Conservation (phyloP, 2,797 vertebrate genomes). For the Knipowitschia caucasica region DNA sequence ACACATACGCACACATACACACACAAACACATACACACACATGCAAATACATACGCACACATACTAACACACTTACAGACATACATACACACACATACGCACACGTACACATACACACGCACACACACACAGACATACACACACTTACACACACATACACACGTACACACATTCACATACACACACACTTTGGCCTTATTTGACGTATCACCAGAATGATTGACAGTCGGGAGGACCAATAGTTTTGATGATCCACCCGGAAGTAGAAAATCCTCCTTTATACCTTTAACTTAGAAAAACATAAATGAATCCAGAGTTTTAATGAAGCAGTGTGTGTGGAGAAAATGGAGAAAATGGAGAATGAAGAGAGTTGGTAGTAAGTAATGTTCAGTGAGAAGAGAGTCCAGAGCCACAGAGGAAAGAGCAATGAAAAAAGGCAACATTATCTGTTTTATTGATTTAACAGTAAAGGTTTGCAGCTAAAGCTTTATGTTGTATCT, state of each 20-base stretch:
- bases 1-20: no score
- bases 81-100: constrained; percentile 12
- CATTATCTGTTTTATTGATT: constrained; percentile 85
- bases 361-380: no score
- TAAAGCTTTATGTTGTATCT: constrained; percentile 80
- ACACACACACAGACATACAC: no score
- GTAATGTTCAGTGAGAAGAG: constrained; percentile 40
- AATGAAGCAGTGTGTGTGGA: constrained; percentile 30
- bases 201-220: no score
- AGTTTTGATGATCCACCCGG: no score
- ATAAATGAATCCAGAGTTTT: no score
- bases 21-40: constrained; percentile 2
- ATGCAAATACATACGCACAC: neutral
- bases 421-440: constrained; percentile 78
- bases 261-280: no score
- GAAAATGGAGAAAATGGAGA: constrained; percentile 33
- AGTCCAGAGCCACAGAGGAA: constrained; percentile 32
- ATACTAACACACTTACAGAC: neutral
- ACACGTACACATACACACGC: constrained; percentile 14
- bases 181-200: no score
- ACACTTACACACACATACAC: no score
- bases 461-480: constrained; percentile 77
- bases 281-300: no score
- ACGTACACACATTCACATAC: no score
- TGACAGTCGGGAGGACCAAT: no score